Conservation (phyloP, 2,888 invertebrate species). For the Sisyra nigra region DNA sequence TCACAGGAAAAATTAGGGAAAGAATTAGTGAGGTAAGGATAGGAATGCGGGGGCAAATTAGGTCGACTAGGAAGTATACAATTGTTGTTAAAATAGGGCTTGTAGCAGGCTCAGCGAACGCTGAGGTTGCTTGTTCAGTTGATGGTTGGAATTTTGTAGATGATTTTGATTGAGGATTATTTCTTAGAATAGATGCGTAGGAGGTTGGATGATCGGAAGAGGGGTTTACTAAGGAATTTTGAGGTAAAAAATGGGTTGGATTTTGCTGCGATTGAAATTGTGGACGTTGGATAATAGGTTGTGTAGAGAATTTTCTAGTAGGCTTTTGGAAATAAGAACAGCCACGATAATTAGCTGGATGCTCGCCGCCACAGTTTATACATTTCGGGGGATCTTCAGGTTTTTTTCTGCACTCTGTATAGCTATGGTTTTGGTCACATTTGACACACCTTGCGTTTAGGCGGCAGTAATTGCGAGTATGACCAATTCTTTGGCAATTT, state of each 20-base stretch:
- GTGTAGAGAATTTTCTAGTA: background rate
- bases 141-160: too few relatives aligned
- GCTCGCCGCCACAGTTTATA: conserved; percentile 7
- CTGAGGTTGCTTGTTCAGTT: too few relatives aligned
- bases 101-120: too few relatives aligned
- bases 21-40: too few relatives aligned
- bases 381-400: conserved; percentile 3
- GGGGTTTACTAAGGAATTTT: background rate
- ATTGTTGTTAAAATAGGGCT: too few relatives aligned
- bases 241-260: too few relatives aligned
- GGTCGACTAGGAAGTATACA: background rate
- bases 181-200: background rate
- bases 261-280: background rate
- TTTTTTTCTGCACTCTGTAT: conserved; percentile 5
- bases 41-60: background rate
- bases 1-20: too few relatives aligned
- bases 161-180: background rate
- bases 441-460: conserved; percentile 9
- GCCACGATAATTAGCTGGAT: conserved; percentile 9
- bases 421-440: conserved; percentile 6
- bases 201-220: background rate
- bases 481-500: conserved; percentile 3
- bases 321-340: background rate
- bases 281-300: background rate
- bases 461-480: conserved; percentile 8